phyloP scores from a whole-genome alignment of 2,113 vertebrate genomes.

The Setophaga coronata region DNA sequence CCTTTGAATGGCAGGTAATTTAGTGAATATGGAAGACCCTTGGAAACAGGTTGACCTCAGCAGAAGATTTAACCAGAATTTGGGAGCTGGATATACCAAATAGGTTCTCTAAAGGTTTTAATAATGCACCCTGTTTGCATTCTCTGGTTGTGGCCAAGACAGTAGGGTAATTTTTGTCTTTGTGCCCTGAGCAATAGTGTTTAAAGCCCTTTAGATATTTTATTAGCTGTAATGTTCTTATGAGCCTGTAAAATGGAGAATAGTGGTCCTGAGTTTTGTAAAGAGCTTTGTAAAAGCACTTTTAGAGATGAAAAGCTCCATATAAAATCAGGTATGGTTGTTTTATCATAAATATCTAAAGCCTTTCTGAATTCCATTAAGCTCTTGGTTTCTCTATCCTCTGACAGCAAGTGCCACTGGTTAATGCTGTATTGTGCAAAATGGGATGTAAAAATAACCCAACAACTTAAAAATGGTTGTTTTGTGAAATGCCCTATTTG shows the following conservation, averaged over 20 bases:
- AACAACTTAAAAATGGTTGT: not conserved
- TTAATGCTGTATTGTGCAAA: not conserved
- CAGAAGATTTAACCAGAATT: not conserved
- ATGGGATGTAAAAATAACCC: not conserved
- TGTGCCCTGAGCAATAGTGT: not conserved
- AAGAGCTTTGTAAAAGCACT: constrained; percentile 35
- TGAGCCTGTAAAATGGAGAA: constrained; percentile 7
- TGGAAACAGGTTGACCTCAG: not conserved
- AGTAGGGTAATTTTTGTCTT: constrained; percentile 16
- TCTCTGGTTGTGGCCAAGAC: not conserved
- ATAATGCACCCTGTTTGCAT: not conserved
- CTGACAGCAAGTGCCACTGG: not conserved
- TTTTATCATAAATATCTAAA: constrained; percentile 38
- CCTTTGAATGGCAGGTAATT: not conserved
- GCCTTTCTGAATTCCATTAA: constrained; percentile 11
- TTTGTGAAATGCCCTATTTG: not conserved
- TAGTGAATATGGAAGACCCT: not conserved
- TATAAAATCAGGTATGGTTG: constrained; percentile 37
- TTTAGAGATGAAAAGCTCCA: constrained; percentile 18
- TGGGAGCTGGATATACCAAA: not conserved
- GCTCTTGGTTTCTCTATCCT: not conserved
- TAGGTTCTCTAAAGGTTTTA: not conserved
- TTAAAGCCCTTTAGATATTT: constrained; percentile 29
- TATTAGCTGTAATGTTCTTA: constrained; percentile 4
- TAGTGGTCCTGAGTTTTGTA: not conserved